Evolutionary conservation across 1,140 invertebrate species (phyloP), one percentile per base, ranked within the genome.

Genomic region (Lethocerus indicus): DNA sequence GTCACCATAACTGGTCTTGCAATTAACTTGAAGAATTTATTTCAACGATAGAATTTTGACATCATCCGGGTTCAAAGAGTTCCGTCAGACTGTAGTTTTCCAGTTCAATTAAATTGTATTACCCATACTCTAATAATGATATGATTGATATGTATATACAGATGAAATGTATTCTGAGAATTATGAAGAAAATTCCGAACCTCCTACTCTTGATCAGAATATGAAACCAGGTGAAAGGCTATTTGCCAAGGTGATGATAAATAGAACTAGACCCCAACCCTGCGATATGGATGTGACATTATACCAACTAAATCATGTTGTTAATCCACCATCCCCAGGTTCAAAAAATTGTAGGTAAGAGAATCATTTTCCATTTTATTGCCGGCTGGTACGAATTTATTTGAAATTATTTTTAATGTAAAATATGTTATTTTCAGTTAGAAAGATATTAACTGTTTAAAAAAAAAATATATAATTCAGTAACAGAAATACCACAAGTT

Each of bases 241-340:
- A 27, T 23, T 47, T 1, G 39, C 45, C 29, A 52, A 54, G 43
- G 48, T 56, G n/a, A 65, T 76, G 3, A 82, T 88, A 54, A 84
- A 83, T 51, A 72, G 83, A 52, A 89, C 86, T 0, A 69, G 75
- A 36, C 79, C 81, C 1, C 74, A 81, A 52, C 78, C 84, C 1
- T 90, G 85, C 60, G 84, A 88, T 61, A 71, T 81, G 60, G 74
- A 83, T 58, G 63, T 75, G 44, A 63, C 66, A 52, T 60, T 78
- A 9, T 78, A 74, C 59, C 58, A 56, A 26, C 44, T 62, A 4
- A 43, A 44, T 6, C 42, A 29, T 4, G 53, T 55, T 40, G 47
- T 42, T 9, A 36, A 44, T 37, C 48, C 47, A 49, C 36, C n/a
- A 35, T 32, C 43, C 29, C 2, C 25, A 43, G 24, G 13, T 9